phyloP scores from a whole-genome alignment of 1,140 invertebrate genomes.

The Leptopilina clavipes region DNA sequence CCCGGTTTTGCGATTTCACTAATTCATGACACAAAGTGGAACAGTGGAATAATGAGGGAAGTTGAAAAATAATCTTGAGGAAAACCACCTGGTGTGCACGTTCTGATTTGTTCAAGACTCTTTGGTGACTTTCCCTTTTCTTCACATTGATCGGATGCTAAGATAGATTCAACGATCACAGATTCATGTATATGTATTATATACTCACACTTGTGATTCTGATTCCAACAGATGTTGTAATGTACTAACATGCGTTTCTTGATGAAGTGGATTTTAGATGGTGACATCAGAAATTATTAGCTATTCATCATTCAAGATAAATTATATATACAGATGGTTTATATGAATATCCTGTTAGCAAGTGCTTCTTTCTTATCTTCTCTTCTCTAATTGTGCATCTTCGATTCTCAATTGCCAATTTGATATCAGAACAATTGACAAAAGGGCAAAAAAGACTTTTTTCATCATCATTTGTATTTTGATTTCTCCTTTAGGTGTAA shows the following conservation, averaged over 20 bases:
- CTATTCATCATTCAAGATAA: slow-evolving; percentile 25
- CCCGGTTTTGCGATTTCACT: not conserved
- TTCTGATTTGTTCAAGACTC: slow-evolving; percentile 49
- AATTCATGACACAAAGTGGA: not conserved
- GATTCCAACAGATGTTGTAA: not conserved
- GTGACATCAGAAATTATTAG: slow-evolving; percentile 30
- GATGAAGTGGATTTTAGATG: slow-evolving; percentile 22
- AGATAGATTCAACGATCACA: slow-evolving; percentile 53
- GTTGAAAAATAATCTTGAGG: not conserved
- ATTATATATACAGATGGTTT: not conserved
- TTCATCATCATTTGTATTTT: too few relatives aligned
- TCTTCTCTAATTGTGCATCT: too few relatives aligned
- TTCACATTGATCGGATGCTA: slow-evolving; percentile 45
- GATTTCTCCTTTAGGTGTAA: too few relatives aligned
- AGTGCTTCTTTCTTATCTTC: not conserved
- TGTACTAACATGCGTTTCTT: slow-evolving; percentile 12
- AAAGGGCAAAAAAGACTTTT: too few relatives aligned
- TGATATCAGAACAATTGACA: too few relatives aligned
- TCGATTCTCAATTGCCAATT: too few relatives aligned
- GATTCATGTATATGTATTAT: not conserved
- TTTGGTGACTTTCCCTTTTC: slow-evolving; percentile 51
- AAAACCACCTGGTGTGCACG: slow-evolving; percentile 36
- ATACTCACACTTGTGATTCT: not conserved
- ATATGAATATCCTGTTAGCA: too few relatives aligned
- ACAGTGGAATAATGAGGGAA: not conserved